These are phyloP conservation scores for Casuarius casuarius DNA, from an alignment of 2,113 vertebrate genomes.

Conservation along the genomic window DNA sequence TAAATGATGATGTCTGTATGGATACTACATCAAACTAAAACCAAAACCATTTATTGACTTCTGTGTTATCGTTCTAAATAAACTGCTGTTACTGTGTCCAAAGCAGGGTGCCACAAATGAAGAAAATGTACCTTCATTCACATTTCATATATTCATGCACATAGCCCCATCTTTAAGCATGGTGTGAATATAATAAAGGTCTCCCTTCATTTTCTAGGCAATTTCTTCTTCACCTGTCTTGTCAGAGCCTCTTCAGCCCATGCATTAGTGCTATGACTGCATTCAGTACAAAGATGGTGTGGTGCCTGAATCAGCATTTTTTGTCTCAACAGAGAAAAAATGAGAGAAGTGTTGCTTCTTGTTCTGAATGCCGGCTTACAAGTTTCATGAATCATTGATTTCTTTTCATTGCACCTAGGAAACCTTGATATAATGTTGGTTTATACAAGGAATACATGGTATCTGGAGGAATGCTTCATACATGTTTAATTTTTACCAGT, in stretches of 20 bases:
- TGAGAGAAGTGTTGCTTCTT: neutral
- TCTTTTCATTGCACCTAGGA: neutral
- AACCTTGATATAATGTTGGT: neutral
- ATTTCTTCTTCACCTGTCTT: neutral
- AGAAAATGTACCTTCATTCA: neutral
- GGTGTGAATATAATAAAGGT: neutral
- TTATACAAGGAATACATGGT: neutral
- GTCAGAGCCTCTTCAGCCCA: neutral
- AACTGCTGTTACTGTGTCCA: neutral
- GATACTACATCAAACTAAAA: neutral
- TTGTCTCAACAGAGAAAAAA: neutral
- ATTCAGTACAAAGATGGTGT: neutral
- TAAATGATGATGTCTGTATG: neutral
- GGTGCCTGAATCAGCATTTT: neutral
- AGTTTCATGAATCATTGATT: conserved; percentile 1
- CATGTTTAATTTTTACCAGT: conserved; percentile 25
- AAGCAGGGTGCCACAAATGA: neutral
- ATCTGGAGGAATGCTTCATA: neutral
- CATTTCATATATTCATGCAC: neutral
- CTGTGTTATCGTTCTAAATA: neutral
- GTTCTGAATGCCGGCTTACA: neutral
- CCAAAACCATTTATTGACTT: neutral
- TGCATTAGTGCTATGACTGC: neutral
- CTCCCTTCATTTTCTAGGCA: neutral
- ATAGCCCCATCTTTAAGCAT: neutral